Evolutionary conservation across 2,888 invertebrate genomes (phyloP), one percentile per base, ranked within the genome.

Genomic region (Chesias legatella): DNA sequence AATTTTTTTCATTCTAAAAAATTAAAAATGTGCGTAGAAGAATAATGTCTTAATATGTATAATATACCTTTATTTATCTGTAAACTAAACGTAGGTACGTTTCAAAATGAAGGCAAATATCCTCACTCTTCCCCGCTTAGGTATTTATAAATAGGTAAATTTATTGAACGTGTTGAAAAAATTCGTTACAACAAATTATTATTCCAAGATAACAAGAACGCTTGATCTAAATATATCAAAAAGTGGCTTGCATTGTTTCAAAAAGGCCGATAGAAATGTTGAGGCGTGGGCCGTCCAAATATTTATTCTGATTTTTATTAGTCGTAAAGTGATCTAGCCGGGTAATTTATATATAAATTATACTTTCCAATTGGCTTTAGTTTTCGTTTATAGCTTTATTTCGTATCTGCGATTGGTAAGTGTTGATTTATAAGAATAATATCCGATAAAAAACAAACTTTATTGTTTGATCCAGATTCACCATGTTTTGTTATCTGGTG

Each of bases 231-330:
- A 36, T 36, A 40, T 51, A 52, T 56, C 59, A 44, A 61, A 58
- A 58, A 53, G 60, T 56, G 53, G 53, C 55, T 44, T 27, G 45
- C 58, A 63, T 65, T 65, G 63, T 65, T 55, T 62, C 36, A 52
- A 48, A 51, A 41, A 44, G 25, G 41, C 47, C 49, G 43, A 38
- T 46, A 43, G 34, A 23, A 7, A 22, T 10, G 13, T 9, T 28
- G 21, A 21, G 13, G 63, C 64, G 74, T 72, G 68, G 70, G 73
- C 38, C n/a, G 46, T 13, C 27, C 43, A 51, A 49, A 54, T 57
- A 52, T 51, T 50, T 51, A 56, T 49, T 58, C 38, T 46, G 54
- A 33, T 62, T 67, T 70, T 69, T 69, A 67, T 63, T 58, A 58
- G 51, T 41, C 57, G 46, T 63, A 59, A 67, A 60, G 43, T 54